phyloP scores from a whole-genome alignment of 1,140 invertebrate genomes.

The Propsilocerus akamusi region DNA sequence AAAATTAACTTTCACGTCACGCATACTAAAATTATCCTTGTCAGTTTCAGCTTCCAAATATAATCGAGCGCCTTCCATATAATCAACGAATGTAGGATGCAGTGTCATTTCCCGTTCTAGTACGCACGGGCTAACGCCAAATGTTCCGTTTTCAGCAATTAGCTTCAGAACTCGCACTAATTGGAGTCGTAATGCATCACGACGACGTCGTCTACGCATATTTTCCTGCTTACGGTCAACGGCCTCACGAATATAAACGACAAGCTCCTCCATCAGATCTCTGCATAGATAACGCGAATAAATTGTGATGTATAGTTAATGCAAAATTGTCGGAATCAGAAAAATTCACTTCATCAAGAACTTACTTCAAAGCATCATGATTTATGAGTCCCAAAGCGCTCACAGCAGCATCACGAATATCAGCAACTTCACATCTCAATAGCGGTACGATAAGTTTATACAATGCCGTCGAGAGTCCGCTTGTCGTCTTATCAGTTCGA shows the following conservation, averaged over 20 bases:
- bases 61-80: constrained; percentile 81
- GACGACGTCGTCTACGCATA: constrained; percentile 65
- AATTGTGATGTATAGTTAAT: neutral
- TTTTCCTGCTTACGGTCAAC: constrained; percentile 97
- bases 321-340: constrained; percentile 6
- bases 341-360: constrained; percentile 10
- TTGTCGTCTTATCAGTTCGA: constrained; percentile 44
- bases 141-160: constrained; percentile 82
- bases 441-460: constrained; percentile 85
- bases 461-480: constrained; percentile 47
- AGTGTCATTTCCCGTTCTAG: constrained; percentile 68
- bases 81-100: constrained; percentile 79
- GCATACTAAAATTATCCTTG: constrained; percentile 59
- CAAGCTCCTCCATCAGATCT: constrained; percentile 90
- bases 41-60: constrained; percentile 83
- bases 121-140: constrained; percentile 66
- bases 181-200: constrained; percentile 83
- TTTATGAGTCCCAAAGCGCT: constrained; percentile 87
- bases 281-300: constrained; percentile 29
- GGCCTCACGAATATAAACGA: constrained; percentile 79
- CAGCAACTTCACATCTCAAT: constrained; percentile 72
- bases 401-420: constrained; percentile 84
- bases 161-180: constrained; percentile 80
- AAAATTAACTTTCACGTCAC: constrained; percentile 82
- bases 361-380: constrained; percentile 77